Conservation (phyloP, 2,113 vertebrate genomes). For the Pedetes capensis region DNA sequence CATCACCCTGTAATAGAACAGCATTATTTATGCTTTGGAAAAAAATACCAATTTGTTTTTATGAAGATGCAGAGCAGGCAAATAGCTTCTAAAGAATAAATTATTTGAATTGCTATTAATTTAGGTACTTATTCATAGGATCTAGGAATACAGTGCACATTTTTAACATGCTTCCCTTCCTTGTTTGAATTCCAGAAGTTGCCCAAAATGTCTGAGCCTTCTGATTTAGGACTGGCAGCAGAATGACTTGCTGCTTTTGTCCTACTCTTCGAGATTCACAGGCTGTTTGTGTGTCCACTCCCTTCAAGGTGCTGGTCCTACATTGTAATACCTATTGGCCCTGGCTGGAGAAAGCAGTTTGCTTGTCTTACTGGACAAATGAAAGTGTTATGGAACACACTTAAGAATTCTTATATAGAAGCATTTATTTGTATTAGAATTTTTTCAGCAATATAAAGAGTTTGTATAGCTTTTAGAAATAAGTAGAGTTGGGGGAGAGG, state of each 20-base stretch:
- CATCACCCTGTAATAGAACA: constrained; percentile 1
- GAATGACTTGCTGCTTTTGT: constrained; percentile 48
- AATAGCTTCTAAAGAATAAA: constrained; percentile 30
- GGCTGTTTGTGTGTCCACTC: not conserved
- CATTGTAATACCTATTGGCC: not conserved
- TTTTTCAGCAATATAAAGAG: constrained; percentile 14
- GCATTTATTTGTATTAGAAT: constrained; percentile 29
- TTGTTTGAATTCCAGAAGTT: constrained; percentile 14
- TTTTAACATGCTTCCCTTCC: not conserved
- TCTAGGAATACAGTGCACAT: not conserved
- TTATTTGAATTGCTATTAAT: constrained; percentile 56
- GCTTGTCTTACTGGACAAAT: not conserved
- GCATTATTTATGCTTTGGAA: constrained; percentile 54
- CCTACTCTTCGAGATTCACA: not conserved
- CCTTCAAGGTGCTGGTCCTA: not conserved
- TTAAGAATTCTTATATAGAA: not conserved
- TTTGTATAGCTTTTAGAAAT: constrained; percentile 6
- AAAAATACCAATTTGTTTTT: constrained; percentile 59
- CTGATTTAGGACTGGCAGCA: not conserved
- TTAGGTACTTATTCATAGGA: constrained; percentile 30
- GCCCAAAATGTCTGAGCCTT: not conserved
- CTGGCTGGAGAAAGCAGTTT: not conserved
- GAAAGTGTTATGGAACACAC: not conserved
- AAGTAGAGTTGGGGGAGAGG: too few relatives aligned
- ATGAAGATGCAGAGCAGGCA: constrained; percentile 46